Conservation (phyloP, 2,888 invertebrate genomes). For the Nemapogon koenigi region DNA sequence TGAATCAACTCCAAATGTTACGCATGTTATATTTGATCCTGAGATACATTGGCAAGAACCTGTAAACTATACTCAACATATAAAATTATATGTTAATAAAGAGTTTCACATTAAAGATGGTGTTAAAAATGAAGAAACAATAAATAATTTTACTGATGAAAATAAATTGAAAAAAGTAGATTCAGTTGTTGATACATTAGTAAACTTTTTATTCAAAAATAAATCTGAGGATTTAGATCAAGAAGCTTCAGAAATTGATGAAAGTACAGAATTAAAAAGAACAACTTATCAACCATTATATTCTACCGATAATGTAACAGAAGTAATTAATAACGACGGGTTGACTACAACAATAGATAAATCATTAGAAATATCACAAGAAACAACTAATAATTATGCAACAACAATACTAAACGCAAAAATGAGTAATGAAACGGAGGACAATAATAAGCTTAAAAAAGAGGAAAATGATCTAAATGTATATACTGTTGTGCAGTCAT, state of each 20-base stretch:
- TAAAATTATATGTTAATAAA: constrained; percentile 28
- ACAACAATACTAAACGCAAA: not conserved
- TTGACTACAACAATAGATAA: not conserved
- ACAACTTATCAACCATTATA: too few relatives aligned
- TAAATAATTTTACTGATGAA: not conserved
- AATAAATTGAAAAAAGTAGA: constrained; percentile 1
- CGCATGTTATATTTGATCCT: constrained; percentile 20
- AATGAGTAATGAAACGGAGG: not conserved
- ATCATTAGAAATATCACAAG: not conserved
- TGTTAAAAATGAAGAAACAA: not conserved
- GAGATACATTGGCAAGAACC: constrained; percentile 30
- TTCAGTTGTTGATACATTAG: not conserved
- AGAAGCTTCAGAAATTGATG: too few relatives aligned
- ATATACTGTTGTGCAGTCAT: too few relatives aligned
- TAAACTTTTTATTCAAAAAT: constrained; percentile 5
- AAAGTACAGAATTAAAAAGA: too few relatives aligned
- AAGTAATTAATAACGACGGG: too few relatives aligned
- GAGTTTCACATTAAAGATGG: constrained; percentile 19
- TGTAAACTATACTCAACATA: constrained; percentile 30
- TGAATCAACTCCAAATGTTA: constrained; percentile 1
- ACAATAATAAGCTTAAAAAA: too few relatives aligned
- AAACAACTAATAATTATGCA: not conserved
- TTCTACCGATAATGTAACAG: not conserved
- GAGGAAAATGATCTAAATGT: too few relatives aligned
- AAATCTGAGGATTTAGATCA: not conserved